phyloP scores from a whole-genome alignment of 2,797 vertebrate genomes.

The Notamacropus eugenii region DNA sequence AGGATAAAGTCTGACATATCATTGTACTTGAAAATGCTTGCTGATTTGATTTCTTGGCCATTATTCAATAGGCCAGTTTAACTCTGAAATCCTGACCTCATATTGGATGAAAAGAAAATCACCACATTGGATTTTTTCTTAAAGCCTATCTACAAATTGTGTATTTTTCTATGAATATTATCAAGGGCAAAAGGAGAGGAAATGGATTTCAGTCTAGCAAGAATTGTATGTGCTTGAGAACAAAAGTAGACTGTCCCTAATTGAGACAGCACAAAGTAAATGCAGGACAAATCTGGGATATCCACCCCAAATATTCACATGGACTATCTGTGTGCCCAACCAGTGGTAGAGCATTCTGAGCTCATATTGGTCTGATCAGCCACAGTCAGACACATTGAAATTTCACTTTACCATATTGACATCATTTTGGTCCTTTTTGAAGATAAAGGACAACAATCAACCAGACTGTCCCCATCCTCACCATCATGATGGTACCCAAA shows the following conservation, averaged over 20 bases:
- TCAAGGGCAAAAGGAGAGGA: background rate
- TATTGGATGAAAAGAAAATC: constrained; percentile 41
- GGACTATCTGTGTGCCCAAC: no score
- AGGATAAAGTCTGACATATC: background rate
- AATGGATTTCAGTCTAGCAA: background rate
- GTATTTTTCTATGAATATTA: constrained; percentile 15
- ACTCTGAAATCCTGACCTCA: constrained; percentile 27
- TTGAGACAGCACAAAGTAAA: no score
- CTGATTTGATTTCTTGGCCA: background rate
- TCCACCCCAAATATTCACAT: no score
- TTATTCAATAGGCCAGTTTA: background rate
- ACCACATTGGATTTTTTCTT: constrained; percentile 6
- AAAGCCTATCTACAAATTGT: constrained; percentile 13
- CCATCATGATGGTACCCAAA: background rate
- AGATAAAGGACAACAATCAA: no score
- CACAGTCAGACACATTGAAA: no score
- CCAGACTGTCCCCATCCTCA: background rate
- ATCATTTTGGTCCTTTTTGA: no score
- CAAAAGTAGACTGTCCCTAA: background rate
- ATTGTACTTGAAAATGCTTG: background rate
- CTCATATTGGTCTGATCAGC: no score
- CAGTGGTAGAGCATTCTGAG: no score
- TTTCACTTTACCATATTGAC: no score
- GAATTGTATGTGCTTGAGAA: background rate
- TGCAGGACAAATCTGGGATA: no score